Base-by-base conservation (phyloP, 2,797 vertebrate species). In the Cossypha niveicapilla region DNA sequence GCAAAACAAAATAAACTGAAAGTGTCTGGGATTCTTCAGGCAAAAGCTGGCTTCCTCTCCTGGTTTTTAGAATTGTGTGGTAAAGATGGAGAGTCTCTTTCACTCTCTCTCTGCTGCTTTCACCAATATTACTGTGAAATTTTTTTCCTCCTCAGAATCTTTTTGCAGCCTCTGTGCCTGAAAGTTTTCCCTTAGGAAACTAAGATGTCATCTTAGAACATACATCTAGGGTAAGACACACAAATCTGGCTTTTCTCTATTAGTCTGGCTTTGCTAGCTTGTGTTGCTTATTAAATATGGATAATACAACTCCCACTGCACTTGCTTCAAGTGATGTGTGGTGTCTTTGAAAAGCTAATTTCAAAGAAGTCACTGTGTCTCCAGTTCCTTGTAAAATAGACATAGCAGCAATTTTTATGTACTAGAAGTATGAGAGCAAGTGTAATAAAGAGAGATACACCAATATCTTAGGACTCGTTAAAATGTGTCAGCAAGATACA, bases 21-120 rank as follows among this genome's bases (percentile, higher is more conserved):
- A n/a, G 42, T 37, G 17, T 74, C 61, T 91, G 66, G 68, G 42
- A 74, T 89, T 90, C 53, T 89, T 82, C 61, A 83, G 37, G 54
- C 63, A 50, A 76, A 91, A 74, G 23, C 50, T 88, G 30, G 14
- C 65, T 91, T 61, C 44, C n/a, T 73, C 1, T 45, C 47, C 25
- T 73, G 24, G 7, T 47, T 41, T 85, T 85, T 58, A 45, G 19
- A 70, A 62, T 10, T 66, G 11, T 54, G 7, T 37, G 21, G 21
- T 77, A 53, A 80, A 82, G 85, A 66, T 28, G 16, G 10, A 27
- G 25, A 27, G 23, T 66, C 6, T 18, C 17, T 74, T 68, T 60
- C 11, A 27, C 28, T 34, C 16, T n/a, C 77, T 80, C 28, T 16
- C 18, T 72, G 39, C 39, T 16, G 8, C 54, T 65, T 86, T 70